Evolutionary conservation across 2,113 vertebrate species (phyloP).

Genomic region (Brevimyrus niger): DNA sequence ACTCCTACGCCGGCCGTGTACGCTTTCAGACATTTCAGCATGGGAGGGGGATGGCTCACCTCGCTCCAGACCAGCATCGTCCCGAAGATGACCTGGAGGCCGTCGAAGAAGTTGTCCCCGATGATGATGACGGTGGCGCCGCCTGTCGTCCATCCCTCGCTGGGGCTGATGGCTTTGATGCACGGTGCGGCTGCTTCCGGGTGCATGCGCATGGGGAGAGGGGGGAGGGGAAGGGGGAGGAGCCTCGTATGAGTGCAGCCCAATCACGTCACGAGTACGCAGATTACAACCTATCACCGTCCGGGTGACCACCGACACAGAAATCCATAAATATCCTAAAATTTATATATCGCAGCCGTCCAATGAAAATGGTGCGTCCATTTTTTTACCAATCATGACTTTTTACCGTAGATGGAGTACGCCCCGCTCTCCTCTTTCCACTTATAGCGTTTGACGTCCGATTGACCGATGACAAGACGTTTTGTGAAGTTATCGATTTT

Average conservation of each 20-base stretch:
- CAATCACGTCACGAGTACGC: no score
- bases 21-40: not conserved
- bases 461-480: not conserved
- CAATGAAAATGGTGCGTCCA: not conserved
- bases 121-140: constrained; percentile 26
- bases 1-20: not conserved
- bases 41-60: not conserved
- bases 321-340: not conserved
- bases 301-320: not conserved
- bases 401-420: not conserved
- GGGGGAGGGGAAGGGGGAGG: not conserved
- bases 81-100: constrained; percentile 24
- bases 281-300: not conserved
- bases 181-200: constrained; percentile 14
- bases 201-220: not conserved
- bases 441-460: not conserved
- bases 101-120: constrained; percentile 22
- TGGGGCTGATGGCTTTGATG: constrained; percentile 25
- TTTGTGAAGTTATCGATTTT: not conserved
- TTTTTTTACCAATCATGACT: not conserved
- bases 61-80: constrained; percentile 26
- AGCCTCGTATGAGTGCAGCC: not conserved
- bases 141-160: constrained; percentile 20
- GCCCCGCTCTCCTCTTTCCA: not conserved
- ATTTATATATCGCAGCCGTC: not conserved